Evolutionary conservation across 1,140 invertebrate species (phyloP).

Genomic region (Pachyrhynchus sulphureomaculatus): DNA sequence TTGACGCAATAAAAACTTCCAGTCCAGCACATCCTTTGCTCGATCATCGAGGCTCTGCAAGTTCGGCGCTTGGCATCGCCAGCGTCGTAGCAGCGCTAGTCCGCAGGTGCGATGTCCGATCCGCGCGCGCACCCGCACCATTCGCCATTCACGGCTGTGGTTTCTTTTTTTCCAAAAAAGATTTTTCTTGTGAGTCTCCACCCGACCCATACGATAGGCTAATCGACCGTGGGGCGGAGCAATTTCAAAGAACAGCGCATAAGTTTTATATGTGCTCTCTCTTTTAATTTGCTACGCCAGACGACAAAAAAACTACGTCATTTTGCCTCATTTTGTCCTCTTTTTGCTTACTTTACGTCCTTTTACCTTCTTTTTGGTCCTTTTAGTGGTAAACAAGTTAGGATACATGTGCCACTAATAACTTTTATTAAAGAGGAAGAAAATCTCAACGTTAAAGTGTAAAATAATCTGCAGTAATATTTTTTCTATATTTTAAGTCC

Average conservation of each 20-base stretch:
- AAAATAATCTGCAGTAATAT: conserved; percentile 12
- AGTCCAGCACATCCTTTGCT: conserved; percentile 33
- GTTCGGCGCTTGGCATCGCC: conserved; percentile 43
- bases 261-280: conserved; percentile 30
- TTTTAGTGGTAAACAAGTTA: conserved; percentile 34
- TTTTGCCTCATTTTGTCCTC: conserved; percentile 12
- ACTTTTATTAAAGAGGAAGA: conserved; percentile 31
- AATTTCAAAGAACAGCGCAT: conserved; percentile 17
- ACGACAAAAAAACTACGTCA: conserved; percentile 26
- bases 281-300: conserved; percentile 35
- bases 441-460: conserved; percentile 26
- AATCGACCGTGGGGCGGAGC: conserved; percentile 48
- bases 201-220: conserved; percentile 49
- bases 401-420: conserved; percentile 31
- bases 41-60: conserved; percentile 21
- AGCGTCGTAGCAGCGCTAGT: conserved; percentile 44
- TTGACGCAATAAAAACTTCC: conserved; percentile 1
- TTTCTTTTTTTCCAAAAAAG: conserved; percentile 50
- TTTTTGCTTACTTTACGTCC: conserved; percentile 21
- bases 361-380: conserved; percentile 1
- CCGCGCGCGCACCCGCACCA: conserved; percentile 54
- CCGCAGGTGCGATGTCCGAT: conserved; percentile 56
- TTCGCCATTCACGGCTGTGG: conserved; percentile 48
- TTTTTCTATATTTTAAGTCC: conserved; percentile 10
- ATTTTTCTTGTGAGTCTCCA: conserved; percentile 53